Base-by-base conservation (phyloP, 1,140 invertebrate genomes). In the Gyrodactylus bullatarudis region DNA sequence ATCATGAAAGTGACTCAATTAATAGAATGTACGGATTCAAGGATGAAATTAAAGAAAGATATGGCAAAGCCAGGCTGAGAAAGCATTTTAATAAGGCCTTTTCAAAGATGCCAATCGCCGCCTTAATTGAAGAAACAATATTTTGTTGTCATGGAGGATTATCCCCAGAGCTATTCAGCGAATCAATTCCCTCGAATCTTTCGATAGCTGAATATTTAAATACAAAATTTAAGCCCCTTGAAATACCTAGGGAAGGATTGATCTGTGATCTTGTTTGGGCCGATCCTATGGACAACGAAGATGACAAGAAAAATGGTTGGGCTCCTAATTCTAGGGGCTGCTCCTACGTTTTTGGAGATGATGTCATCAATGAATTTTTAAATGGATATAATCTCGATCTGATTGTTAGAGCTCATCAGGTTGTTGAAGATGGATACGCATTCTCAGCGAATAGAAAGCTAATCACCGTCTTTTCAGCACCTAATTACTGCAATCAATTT, bases 191-290 rank as follows among this genome's bases (percentile, higher is more conserved):
- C 74, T 77, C 20, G n/a, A 74, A n/a, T 22, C 27, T 20, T 23
- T 76, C 23, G 71, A 74, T 34, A 72, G 69, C 34, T 54, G 34
- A 54, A 54, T 54, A 54, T 54, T 54, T 54, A 73, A 73, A 71
- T 71, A 24, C 69, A 71, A 71, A 8, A 16, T 16, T 16, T 8
- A 23, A 76, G 20, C 72, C 74, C 81, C 26, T 72, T 26, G 90
- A 93, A 84, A 92, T 93, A 78, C 90, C 90, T 73, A 89, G 92
- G 78, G 90, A 89, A 86, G 89, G 85, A 69, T 77, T 79, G 23
- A 79, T 81, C 75, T 80, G 80, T 77, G 79, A 81, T 77, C 75
- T 77, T 22, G 71, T 77, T 1, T 74, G 73, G 74, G 94, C 76
- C 0, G 76, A 77, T 83, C 92, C 92, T 2, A 27, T 26, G 69